A percentile compares a stretch with the other conserved stretches of the same genome.
phyloP scores from a whole-genome alignment of 2,797 vertebrate species.

The Pseudomugil tenellus region DNA sequence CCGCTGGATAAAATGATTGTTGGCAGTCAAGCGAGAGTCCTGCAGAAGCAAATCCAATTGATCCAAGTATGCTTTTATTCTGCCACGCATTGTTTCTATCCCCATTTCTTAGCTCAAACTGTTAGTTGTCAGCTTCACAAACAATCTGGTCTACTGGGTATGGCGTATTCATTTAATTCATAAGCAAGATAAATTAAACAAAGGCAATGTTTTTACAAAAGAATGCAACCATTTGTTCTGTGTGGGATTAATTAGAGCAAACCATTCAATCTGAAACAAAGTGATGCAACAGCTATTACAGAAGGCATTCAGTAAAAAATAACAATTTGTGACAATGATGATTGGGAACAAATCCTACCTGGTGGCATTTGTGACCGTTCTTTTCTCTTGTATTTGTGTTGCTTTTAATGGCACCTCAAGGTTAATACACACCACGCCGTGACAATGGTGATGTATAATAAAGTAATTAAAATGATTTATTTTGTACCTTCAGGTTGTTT shows the following conservation, averaged over 20 bases:
- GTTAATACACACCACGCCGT: constrained; percentile 44
- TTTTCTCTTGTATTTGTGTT: constrained; percentile 43
- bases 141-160: constrained; percentile 18
- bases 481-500: constrained; percentile 26
- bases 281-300: constrained; percentile 44
- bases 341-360: constrained; percentile 65
- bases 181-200: constrained; percentile 22
- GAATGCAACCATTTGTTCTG: constrained; percentile 55
- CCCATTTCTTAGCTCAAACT: constrained; percentile 7
- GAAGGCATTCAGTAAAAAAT: constrained; percentile 56
- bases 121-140: constrained; percentile 2
- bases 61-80: constrained; percentile 7
- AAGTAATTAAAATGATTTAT: constrained; percentile 38
- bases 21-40: constrained; percentile 44
- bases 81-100: constrained; percentile 9
- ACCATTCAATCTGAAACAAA: constrained; percentile 57
- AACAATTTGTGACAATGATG: constrained; percentile 52
- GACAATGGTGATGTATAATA: constrained; percentile 47
- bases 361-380: constrained; percentile 38
- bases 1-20: constrained; percentile 64
- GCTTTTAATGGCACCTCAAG: constrained; percentile 41
- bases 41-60: constrained; percentile 52
- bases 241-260: constrained; percentile 60
- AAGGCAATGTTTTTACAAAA: constrained; percentile 41
- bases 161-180: constrained; percentile 31